Conservation (phyloP, 2,888 invertebrate genomes). For the Brenthis daphne region DNA sequence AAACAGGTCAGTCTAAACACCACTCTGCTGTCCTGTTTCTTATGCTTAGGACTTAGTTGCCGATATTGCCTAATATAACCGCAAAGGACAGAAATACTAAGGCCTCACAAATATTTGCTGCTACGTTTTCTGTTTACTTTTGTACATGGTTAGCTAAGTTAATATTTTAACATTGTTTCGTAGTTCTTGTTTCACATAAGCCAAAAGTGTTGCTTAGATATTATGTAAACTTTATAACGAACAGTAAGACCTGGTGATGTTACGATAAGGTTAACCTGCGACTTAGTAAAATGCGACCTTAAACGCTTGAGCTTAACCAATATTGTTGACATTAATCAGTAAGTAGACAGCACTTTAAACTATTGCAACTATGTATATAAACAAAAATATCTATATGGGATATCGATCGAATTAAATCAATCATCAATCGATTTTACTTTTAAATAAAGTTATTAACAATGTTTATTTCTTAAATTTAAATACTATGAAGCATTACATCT, state of each 20-base stretch:
- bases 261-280: background rate
- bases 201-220: too few relatives aligned
- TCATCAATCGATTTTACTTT: too few relatives aligned
- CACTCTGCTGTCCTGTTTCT: constrained; percentile 3
- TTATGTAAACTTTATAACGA: too few relatives aligned
- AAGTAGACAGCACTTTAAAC: background rate
- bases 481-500: too few relatives aligned
- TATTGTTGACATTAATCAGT: background rate
- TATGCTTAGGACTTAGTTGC: background rate
- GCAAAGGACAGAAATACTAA: constrained; percentile 18
- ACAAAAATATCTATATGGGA: too few relatives aligned
- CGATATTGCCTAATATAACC: constrained; percentile 13
- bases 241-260: background rate
- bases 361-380: background rate
- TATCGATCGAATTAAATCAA: too few relatives aligned
- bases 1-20: constrained; percentile 68
- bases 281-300: too few relatives aligned
- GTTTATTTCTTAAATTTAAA: too few relatives aligned
- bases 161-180: constrained; percentile 5
- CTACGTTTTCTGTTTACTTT: constrained; percentile 21
- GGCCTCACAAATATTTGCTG: constrained; percentile 30
- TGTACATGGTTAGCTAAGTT: constrained; percentile 3
- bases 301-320: background rate
- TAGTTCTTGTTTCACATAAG: background rate
- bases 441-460: too few relatives aligned